Conservation (phyloP, 92 coral and sea anemone species). For the Zoanthus sansibaricus region DNA sequence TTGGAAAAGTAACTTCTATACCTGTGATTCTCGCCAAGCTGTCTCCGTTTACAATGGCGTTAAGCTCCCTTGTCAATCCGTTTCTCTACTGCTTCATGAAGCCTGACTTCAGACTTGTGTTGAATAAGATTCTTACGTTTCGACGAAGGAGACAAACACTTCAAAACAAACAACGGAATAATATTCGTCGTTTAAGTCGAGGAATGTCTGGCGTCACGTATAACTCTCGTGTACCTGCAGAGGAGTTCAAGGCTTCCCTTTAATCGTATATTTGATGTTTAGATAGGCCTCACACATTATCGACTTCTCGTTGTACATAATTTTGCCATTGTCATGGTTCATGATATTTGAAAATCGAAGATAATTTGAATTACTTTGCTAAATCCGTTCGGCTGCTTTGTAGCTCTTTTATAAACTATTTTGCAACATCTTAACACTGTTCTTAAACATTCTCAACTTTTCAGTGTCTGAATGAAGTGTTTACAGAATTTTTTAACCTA, state of each 20-base stretch:
- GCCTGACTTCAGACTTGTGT: slow-evolving; percentile 50
- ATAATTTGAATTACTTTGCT: too few species aligned
- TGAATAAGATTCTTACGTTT: slow-evolving; percentile 24
- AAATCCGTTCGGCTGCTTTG: too few species aligned
- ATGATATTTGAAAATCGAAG: too few species aligned
- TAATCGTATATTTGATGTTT: background rate
- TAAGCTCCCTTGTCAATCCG: slow-evolving; percentile 61
- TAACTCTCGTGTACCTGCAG: background rate
- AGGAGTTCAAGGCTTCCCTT: slow-evolving; percentile 17
- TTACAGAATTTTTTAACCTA: too few species aligned
- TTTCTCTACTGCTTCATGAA: slow-evolving; percentile 60
- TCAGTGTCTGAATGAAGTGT: too few species aligned
- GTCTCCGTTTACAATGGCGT: slow-evolving; percentile 56
- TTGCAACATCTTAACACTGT: too few species aligned
- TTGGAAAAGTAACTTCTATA: slow-evolving; percentile 24
- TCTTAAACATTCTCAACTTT: too few species aligned
- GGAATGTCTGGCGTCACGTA: slow-evolving; percentile 3
- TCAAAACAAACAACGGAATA: background rate
- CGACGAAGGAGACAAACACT: background rate
- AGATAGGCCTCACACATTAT: too few species aligned
- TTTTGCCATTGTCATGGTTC: too few species aligned
- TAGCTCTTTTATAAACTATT: too few species aligned
- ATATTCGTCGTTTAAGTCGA: slow-evolving; percentile 19
- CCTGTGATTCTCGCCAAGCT: slow-evolving; percentile 43
- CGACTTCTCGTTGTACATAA: too few species aligned